These are phyloP conservation scores for Pyxicephalus adspersus DNA, from an alignment of 2,113 vertebrate species.

Conservation along the genomic window DNA sequence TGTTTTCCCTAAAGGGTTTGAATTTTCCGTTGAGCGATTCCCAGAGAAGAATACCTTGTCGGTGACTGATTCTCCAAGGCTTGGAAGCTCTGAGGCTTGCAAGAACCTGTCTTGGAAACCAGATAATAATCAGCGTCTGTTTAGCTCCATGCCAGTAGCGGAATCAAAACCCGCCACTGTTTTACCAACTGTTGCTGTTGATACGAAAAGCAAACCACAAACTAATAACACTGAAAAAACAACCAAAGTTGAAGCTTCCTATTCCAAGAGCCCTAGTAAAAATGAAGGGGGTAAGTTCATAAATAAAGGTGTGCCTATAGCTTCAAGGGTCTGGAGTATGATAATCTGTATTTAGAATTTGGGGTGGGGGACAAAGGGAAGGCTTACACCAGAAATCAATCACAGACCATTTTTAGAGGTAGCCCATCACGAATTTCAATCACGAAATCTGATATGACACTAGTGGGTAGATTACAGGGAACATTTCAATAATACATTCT, in stretches of 20 bases:
- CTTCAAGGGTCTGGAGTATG: background rate
- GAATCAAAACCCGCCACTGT: background rate
- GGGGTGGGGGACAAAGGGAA: too few species aligned
- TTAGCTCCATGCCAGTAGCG: background rate
- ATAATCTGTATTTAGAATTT: background rate
- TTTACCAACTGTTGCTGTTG: background rate
- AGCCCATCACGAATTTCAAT: too few species aligned
- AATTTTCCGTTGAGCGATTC: conserved; percentile 59
- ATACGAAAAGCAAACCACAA: background rate
- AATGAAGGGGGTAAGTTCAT: conserved; percentile 33
- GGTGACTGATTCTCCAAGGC: conserved; percentile 24
- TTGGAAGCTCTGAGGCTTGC: background rate
- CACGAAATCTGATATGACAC: too few species aligned
- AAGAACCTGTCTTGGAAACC: background rate
- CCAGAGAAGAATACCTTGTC: conserved; percentile 47
- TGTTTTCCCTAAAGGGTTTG: conserved; percentile 62
- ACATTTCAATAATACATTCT: too few species aligned
- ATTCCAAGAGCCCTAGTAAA: conserved; percentile 35
- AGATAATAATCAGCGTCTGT: background rate
- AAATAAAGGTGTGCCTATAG: background rate
- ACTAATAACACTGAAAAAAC: background rate
- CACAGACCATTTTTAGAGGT: too few species aligned
- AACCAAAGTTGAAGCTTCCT: background rate
- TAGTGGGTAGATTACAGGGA: too few species aligned
- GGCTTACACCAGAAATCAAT: too few species aligned